Evolutionary conservation across 92 coral and sea anemone species (phyloP), one percentile per base, ranked within the genome.

Genomic region (Zoanthus gigantus): DNA sequence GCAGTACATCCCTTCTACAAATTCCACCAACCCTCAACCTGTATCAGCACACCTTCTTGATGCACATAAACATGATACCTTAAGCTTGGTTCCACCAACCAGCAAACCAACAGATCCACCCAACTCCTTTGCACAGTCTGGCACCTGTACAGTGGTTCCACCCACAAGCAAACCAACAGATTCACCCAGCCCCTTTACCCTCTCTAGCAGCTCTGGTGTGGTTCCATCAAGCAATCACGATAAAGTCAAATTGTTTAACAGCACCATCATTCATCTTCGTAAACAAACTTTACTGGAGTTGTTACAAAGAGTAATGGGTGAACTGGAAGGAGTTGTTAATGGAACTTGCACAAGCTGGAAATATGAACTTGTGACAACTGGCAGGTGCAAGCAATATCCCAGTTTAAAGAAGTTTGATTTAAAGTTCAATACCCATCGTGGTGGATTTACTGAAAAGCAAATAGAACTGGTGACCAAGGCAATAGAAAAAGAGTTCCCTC

Each of bases 381-480:
- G 76, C 46, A 71, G 52, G 76, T 71, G 76, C 47, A 71, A 71
- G 76, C 48, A 71, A 71, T 37, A 71, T 71, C 76, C 76, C 47
- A 71, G 47, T 71, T 61, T 80, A 67, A 87, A 15, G 85, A 87
- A 87, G 31, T 44, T 45, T 31, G 78, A 87, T 87, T n/a, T 87
- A 37, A 30, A 53, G 18, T 67, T 78, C 60, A 66, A 78, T 29
- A 71, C 69, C 30, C 45, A 7, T 45, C 31, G 66, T 44, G 86
- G 89, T 60, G 86, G 79, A 47, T 53, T 88, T 67, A 44, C 84
- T 56, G 91, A 88, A 14, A 78, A 88, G 18, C 88, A 82, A 73
- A 47, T 54, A 75, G 69, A 50, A 23, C 56, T 82, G 48, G 60
- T 79, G 5, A 50, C 58, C 4, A 32, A 63, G 58, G 78, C 83